Conservation (phyloP, 2,797 vertebrate genomes). For the Neomorphus geoffroyi region DNA sequence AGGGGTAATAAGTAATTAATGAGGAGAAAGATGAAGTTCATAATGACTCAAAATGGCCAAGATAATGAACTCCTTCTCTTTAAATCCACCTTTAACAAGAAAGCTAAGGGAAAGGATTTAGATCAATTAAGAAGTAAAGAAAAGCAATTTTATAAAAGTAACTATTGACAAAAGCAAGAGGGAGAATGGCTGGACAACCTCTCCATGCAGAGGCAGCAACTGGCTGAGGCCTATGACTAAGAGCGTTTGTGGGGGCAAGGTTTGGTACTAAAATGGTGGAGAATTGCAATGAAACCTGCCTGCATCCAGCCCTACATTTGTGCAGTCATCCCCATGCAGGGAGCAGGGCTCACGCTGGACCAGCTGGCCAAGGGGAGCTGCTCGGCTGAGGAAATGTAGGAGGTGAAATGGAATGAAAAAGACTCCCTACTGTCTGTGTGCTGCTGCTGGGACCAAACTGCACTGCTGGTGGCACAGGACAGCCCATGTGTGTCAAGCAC, state of each 20-base stretch:
- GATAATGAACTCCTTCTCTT: slow-evolving; percentile 80
- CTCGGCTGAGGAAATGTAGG: not conserved
- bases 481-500: not conserved
- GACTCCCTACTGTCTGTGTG: accelerated
- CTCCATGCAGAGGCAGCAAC: not conserved
- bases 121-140: slow-evolving; percentile 80
- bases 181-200: slow-evolving; percentile 41
- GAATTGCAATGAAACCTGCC: not conserved
- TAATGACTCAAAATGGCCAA: slow-evolving; percentile 75
- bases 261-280: not conserved
- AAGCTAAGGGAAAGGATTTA: slow-evolving; percentile 80
- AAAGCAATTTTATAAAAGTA: slow-evolving; percentile 74
- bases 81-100: slow-evolving; percentile 82
- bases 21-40: slow-evolving; percentile 74
- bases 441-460: not conserved
- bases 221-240: not conserved
- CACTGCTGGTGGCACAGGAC: not conserved
- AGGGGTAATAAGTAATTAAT: slow-evolving; percentile 76
- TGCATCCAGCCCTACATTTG: accelerated
- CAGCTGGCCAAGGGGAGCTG: accelerated
- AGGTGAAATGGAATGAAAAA: not conserved
- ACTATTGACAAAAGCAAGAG: slow-evolving; percentile 67
- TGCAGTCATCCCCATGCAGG: accelerated
- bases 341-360: not conserved
- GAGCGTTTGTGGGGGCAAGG: accelerated